phyloP scores from a whole-genome alignment of 2,113 vertebrate species.

The Gallinago undulata region DNA sequence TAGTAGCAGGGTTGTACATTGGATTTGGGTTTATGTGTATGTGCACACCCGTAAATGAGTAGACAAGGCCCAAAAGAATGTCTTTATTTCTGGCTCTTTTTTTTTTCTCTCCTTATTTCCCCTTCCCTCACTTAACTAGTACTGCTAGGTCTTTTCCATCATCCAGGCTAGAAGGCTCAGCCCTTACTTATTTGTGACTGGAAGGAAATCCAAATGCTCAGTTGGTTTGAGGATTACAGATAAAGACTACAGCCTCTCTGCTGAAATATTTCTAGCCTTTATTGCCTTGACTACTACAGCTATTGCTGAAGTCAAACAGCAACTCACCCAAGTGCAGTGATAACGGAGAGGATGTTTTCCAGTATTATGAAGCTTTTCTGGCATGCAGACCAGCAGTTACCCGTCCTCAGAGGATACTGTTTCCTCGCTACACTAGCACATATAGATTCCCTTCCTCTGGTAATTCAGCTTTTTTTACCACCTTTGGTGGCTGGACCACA shows the following conservation, averaged over 20 bases:
- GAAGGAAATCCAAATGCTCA: neutral
- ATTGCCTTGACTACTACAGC: neutral
- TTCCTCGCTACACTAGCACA: neutral
- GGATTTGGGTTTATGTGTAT: neutral
- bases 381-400: neutral
- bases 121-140: neutral
- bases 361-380: neutral
- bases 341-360: neutral
- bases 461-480: neutral
- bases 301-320: neutral
- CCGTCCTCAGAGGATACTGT: too few relatives aligned
- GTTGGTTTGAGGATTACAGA: neutral
- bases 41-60: neutral
- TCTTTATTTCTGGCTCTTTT: neutral
- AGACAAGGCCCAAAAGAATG: neutral
- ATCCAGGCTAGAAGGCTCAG: neutral
- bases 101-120: too few relatives aligned
- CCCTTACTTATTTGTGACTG: neutral
- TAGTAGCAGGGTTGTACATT: neutral
- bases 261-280: neutral
- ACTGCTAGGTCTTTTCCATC: neutral
- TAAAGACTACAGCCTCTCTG: neutral
- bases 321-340: neutral
- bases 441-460: neutral
- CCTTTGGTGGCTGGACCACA: neutral